Base-by-base conservation (phyloP, 2,113 vertebrate genomes). In the Pomatorhinus ruficollis region DNA sequence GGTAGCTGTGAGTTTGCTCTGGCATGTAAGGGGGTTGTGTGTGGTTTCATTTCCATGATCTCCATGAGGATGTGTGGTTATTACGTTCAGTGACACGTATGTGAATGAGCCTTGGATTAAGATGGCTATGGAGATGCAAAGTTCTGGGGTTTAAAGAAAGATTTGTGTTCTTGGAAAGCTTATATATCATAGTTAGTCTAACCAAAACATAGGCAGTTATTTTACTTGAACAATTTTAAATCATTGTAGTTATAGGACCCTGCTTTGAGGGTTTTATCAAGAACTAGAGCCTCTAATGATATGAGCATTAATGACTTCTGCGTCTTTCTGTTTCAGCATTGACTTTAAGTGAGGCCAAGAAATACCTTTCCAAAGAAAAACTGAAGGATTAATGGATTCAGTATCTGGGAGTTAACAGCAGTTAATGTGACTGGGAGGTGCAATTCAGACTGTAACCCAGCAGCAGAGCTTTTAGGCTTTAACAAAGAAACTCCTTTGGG, bases 31-130 rank as follows among this genome's bases (percentile, higher is more conserved):
- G 3, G 65, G 3, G 65, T 54, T 45, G 12, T 5, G 16, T 52
- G 56, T 69, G 49, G 33, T 47, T 75, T 69, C 74, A 57, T 15
- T n/a, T 5, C 0, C 15, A 1, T 15, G 23, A 40, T 17, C 54
- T 70, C 39, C 8, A 3, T 5, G 19, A 54, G 70, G 23, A 50
- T 10, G 33, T 23, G 8, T 9, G 9, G 47, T 6, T 40, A 57
- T 1, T 52, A 77, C 3, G 0, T 15, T 66, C 42, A 37, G 52
- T 20, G 52, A 45, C 42, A 74, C 0, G 0, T 39, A 47, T 1
- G 1, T 5, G 40, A 69, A 15, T 0, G 1, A 40, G 49, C 15
- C 17, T 20, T 49, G 50, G 40, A 52, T 64, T 65, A 39, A 50
- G 39, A 75, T 61, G n/a, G 60, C 45, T 79, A 49, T 2, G 11